These are phyloP conservation scores for Platycercus adscitus DNA, from an alignment of 2,113 vertebrate species.

Conservation along the genomic window DNA sequence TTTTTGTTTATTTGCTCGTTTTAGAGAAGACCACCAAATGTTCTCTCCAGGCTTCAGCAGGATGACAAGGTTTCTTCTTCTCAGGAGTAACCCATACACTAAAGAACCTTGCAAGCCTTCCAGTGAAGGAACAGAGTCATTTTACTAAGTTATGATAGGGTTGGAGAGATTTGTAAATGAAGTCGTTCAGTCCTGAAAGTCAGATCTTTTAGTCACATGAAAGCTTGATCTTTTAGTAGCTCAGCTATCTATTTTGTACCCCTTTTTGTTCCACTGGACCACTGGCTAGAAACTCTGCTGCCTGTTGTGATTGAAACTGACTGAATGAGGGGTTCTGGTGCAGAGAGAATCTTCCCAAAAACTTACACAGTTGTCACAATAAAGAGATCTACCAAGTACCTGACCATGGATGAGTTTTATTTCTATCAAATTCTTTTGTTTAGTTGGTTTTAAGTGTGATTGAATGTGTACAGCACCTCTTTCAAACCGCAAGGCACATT, in stretches of 20 bases:
- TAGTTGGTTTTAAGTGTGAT: background rate
- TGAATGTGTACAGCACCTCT: background rate
- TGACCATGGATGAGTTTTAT: background rate
- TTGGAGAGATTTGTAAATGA: background rate
- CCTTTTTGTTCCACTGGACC: background rate
- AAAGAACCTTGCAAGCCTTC: background rate
- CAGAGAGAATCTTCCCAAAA: background rate
- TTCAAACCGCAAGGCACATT: background rate
- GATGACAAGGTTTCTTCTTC: background rate
- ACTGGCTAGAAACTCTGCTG: background rate
- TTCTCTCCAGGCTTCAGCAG: background rate
- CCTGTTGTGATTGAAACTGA: background rate
- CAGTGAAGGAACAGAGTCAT: background rate
- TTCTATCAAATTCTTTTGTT: background rate
- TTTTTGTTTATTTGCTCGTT: background rate
- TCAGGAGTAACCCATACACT: background rate
- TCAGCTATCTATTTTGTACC: background rate
- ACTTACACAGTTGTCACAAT: background rate
- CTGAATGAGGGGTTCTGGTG: accelerated
- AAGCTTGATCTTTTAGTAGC: background rate
- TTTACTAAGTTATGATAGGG: background rate
- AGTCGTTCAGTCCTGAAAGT: background rate
- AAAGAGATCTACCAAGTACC: background rate
- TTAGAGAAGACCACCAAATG: background rate
- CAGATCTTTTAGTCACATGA: background rate